These are phyloP conservation scores for Drosophila tsacasi DNA, from an alignment of 1,140 invertebrate genomes.

Conservation along the genomic window DNA sequence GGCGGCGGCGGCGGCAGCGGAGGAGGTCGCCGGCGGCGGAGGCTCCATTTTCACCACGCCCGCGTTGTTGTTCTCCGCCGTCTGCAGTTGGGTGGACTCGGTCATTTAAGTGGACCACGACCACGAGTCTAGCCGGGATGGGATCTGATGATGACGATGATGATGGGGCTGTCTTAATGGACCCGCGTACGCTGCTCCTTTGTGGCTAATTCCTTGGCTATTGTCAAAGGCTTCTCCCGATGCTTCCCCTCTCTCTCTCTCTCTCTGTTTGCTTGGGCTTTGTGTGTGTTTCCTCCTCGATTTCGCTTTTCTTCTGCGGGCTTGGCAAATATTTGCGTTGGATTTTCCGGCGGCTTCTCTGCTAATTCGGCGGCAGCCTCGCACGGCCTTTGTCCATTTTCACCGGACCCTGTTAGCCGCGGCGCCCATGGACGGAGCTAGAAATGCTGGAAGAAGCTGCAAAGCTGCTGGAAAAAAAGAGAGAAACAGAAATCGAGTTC, in stretches of 20 bases:
- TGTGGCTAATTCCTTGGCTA: slow-evolving; percentile 66
- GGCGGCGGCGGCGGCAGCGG: slow-evolving; percentile 39
- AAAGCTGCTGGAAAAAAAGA: slow-evolving; percentile 14
- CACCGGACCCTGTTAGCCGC: slow-evolving; percentile 57
- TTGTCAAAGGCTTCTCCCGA: slow-evolving; percentile 19
- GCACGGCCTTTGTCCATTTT: slow-evolving; percentile 80
- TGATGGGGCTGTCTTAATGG: slow-evolving; percentile 57
- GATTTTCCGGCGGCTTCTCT: slow-evolving; percentile 35
- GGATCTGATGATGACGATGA: slow-evolving; percentile 11
- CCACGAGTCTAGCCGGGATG: slow-evolving; percentile 36
- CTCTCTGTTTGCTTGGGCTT: slow-evolving; percentile 29
- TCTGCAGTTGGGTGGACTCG: slow-evolving; percentile 84
- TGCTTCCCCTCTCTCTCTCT: too few relatives aligned
- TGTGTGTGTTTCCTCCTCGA: slow-evolving; percentile 11
- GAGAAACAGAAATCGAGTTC: slow-evolving; percentile 31
- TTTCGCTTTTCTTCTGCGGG: slow-evolving; percentile 15
- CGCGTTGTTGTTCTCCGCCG: slow-evolving; percentile 84
- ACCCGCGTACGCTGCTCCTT: slow-evolving; percentile 51
- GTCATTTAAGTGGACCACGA: slow-evolving; percentile 77
- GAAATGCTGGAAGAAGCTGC: slow-evolving; percentile 12
- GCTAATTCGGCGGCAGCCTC: slow-evolving; percentile 80
- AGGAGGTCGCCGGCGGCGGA: slow-evolving; percentile 78
- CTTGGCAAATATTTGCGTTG: slow-evolving; percentile 73
- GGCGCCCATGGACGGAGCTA: slow-evolving; percentile 74
- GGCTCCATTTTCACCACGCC: slow-evolving; percentile 85